Base-by-base conservation (phyloP, 2,888 invertebrate species). In the Erebia aethiops region DNA sequence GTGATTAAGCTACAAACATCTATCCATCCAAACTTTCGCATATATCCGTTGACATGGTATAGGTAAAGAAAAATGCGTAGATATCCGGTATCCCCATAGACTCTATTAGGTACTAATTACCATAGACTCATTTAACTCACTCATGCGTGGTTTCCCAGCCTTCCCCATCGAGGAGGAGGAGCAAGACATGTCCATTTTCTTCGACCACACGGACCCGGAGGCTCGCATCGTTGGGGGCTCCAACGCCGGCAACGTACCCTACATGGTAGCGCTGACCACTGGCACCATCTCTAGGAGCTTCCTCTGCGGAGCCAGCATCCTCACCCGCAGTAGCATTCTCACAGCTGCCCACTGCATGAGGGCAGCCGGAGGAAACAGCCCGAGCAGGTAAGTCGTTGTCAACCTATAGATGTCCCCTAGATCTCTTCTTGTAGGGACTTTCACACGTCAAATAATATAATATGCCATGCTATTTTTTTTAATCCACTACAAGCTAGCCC, bases 331-430 rank as follows among this genome's bases (percentile, higher is more conserved):
- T 1, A 80, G 80, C 18, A 80, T 90, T 1, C 79, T 90, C 14
- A 90, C 89, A 0, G 91, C 91, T 1, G 90, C 91, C 0, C 90
- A 91, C 67, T 91, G 91, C 72, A 84, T 90, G 65, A 82, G 64
- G 0, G 80, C 82, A 46, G 83, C 80, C 0, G 66, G 66, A 7
- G 66, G 66, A n/a, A 66, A 57, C 46, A 66, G 26, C 43, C 66
- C 66, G 14, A 56, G n/a, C 54, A 66, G 16, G 66, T 66, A 14
- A 21, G 56, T 43, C 43, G 5, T 52, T 1, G 10, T 2, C 10
- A 14, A 11, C 35, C 35, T 7, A 26, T 26, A 26, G 26, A 26
- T 26, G 26, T 3, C 26, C 26, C 51, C 5, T 13, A 13, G 1
- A 51, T 51, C n/a, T n/a, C 51, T 51, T 14, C 51, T 13, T 11